Base-by-base conservation (phyloP, 2,888 invertebrate genomes). In the Bhutanitis thaidina region DNA sequence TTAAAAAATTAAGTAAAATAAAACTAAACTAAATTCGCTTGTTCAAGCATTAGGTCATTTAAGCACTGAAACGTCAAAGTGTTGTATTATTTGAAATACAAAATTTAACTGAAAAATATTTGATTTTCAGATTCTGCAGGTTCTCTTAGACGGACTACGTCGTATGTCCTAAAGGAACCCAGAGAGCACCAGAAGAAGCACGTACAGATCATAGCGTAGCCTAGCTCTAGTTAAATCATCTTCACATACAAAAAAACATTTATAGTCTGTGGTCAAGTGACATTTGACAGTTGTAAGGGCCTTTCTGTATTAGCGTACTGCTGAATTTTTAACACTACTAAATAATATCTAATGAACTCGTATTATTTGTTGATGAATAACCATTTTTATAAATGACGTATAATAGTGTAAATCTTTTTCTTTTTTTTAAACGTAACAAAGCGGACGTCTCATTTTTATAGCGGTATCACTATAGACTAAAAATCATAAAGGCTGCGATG, bases 141-240 rank as follows among this genome's bases (percentile, higher is more conserved):
- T 1, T 74, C 81, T 13, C 54, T 88, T 2, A 67, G 87, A 61
- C 72, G 87, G 52, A 85, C 85, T 0, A 86, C 85, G 0, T 85
- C 88, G 0, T 85, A 88, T 56, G 79, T 87, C 1, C 59, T 84
- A n/a, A 88, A 87, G 50, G 86, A 86, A 39, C 86, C 82, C 0
- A 66, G 76, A 8, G 85, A 87, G 32, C 60, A 34, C 34, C 34
- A 59, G 13, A 86, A 85, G 57, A 88, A 87, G 62, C 88, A 88
- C 47, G 88, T 88, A 50, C 86, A 88, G 60, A 88, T 88, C 2
- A 60, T 87, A 46, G 81, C 86, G 43, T 87, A 83, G 62, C 12
- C 20, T 50, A 37, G 9, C 1, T n/a, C 12, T 39, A n/a, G 12
- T 2, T 4, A 13, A 38, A 13, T 15, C 29, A 15, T 29, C 29